Conservation (phyloP, 2,797 vertebrate species). For the Ibycter americanus region DNA sequence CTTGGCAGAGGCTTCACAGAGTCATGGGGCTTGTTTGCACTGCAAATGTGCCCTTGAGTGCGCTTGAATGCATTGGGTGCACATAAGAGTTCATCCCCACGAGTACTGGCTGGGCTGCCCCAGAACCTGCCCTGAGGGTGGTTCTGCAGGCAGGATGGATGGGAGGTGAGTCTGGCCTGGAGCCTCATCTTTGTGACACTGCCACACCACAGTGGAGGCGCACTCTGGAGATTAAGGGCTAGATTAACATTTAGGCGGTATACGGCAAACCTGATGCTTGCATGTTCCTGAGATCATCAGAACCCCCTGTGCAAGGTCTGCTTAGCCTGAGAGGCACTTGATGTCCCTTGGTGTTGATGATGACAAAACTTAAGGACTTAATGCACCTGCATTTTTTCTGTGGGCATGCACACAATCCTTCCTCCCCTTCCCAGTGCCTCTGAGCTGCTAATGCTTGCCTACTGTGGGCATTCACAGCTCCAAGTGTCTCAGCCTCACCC, state of each 20-base stretch:
- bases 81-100: neutral
- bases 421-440: neutral
- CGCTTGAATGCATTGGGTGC: neutral
- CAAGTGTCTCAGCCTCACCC: neutral
- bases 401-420: neutral
- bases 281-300: neutral
- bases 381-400: neutral
- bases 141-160: neutral
- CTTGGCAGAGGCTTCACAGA: neutral
- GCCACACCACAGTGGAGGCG: neutral
- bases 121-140: neutral
- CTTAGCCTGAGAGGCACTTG: neutral
- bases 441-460: neutral
- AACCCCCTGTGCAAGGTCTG: neutral
- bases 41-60: neutral
- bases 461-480: neutral
- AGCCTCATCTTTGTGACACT: neutral
- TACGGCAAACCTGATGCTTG: neutral
- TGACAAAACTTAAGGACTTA: neutral
- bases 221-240: neutral
- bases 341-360: neutral
- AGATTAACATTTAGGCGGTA: neutral
- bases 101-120: neutral
- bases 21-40: neutral
- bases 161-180: neutral